A percentile compares a stretch with the other conserved stretches of the same genome.
Evolutionary conservation across 2,888 invertebrate species (phyloP).

Genomic region (Ormyrus labotus): DNA sequence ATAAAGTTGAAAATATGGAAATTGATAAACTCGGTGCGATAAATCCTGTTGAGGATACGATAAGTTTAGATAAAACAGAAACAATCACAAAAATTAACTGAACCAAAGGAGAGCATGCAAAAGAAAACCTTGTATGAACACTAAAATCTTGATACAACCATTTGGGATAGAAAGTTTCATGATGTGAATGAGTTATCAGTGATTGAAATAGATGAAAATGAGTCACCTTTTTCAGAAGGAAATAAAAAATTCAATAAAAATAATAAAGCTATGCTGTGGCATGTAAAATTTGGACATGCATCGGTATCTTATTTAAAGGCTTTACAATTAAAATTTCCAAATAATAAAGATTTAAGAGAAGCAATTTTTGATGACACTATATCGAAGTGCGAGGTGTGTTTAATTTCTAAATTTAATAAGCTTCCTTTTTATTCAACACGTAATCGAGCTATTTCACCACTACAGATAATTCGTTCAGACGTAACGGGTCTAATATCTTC

Average conservation of each 20-base stretch:
- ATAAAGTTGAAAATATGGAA: no score
- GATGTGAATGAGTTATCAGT: constrained; percentile 10
- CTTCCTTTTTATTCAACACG: constrained; percentile 32
- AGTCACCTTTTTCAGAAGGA: background rate
- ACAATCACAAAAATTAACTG: background rate
- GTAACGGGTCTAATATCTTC: constrained; percentile 59
- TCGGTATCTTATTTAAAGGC: constrained; percentile 8
- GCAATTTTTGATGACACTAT: no score
- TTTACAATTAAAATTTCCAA: background rate
- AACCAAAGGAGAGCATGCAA: background rate
- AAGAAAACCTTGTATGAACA: constrained; percentile 1
- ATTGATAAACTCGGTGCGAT: no score
- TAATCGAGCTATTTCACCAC: constrained; percentile 50
- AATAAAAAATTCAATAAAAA: constrained; percentile 13
- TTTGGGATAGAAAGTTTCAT: constrained; percentile 25
- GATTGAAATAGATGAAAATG: constrained; percentile 2
- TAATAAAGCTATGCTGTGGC: constrained; percentile 38
- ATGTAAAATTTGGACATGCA: constrained; percentile 27
- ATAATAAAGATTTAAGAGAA: no score
- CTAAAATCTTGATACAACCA: constrained; percentile 17
- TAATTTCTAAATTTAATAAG: constrained; percentile 22
- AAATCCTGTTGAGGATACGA: background rate
- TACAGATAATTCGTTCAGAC: constrained; percentile 61
- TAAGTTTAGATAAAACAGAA: no score
- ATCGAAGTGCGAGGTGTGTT: no score